These are phyloP conservation scores for Xestia rhomboidea DNA, from an alignment of 2,888 invertebrate species.

Conservation along the genomic window DNA sequence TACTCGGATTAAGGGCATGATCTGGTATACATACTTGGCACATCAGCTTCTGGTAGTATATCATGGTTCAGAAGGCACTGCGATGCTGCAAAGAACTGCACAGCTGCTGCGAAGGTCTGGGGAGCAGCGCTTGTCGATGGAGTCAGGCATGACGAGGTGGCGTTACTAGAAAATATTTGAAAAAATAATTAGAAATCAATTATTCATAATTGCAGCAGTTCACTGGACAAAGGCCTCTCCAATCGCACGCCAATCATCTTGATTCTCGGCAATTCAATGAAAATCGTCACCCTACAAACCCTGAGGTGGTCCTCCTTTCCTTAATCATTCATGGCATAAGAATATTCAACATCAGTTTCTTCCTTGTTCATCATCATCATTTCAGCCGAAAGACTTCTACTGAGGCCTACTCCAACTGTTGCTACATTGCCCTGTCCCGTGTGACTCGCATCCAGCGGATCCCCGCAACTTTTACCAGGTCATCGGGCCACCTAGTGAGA, in stretches of 20 bases:
- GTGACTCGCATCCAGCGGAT: too few species aligned
- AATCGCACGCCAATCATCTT: neutral
- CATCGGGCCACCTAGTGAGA: too few species aligned
- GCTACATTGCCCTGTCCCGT: too few species aligned
- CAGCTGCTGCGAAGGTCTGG: slow-evolving; percentile 1
- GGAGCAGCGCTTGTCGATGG: neutral
- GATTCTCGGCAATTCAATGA: too few species aligned
- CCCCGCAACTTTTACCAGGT: too few species aligned
- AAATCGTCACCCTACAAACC: too few species aligned
- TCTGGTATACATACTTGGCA: slow-evolving; percentile 3
- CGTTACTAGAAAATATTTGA: neutral
- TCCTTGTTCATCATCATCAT: too few species aligned
- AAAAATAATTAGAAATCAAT: neutral
- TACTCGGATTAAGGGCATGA: neutral
- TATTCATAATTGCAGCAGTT: neutral
- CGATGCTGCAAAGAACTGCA: slow-evolving; percentile 5
- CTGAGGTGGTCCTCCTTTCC: neutral
- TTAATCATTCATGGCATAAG: neutral
- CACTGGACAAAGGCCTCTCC: neutral
- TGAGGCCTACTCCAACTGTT: too few species aligned
- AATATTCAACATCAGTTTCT: neutral
- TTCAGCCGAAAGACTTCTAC: too few species aligned
- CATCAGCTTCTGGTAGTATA: neutral
- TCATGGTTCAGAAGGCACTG: neutral
- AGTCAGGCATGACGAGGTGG: neutral